Evolutionary conservation across 2,113 vertebrate genomes (phyloP).

Genomic region (Atlantisia rogersi): DNA sequence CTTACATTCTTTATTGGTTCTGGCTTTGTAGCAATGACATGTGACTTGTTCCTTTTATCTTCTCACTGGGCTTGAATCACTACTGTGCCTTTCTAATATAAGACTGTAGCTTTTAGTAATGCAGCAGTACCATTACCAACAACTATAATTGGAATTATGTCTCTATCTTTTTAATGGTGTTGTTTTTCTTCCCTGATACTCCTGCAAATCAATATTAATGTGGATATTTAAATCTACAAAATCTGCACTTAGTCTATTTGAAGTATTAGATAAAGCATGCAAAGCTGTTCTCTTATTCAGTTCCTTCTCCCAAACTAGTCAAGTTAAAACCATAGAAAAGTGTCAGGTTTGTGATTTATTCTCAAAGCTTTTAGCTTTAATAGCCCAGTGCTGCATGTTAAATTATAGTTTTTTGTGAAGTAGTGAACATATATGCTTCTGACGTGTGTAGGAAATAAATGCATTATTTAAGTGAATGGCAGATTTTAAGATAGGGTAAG

Average conservation of each 20-base stretch:
- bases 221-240: conserved; percentile 52
- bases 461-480: neutral
- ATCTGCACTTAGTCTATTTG: conserved; percentile 31
- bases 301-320: neutral
- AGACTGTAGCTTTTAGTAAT: conserved; percentile 26
- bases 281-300: conserved; percentile 28
- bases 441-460: conserved; percentile 40
- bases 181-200: conserved; percentile 53
- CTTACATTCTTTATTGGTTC: neutral
- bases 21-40: neutral
- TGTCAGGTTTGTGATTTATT: conserved; percentile 51
- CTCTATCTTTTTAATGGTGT: conserved; percentile 42
- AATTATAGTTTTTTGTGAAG: conserved; percentile 50
- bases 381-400: conserved; percentile 20
- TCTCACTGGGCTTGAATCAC: conserved; percentile 9
- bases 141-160: conserved; percentile 37
- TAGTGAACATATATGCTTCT: conserved; percentile 20
- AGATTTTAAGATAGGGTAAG: neutral
- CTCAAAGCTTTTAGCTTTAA: conserved; percentile 59
- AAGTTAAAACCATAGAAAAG: conserved; percentile 37
- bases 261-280: conserved; percentile 6
- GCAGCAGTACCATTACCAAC: neutral
- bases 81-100: conserved; percentile 5
- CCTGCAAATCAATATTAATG: conserved; percentile 51
- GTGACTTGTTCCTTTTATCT: conserved; percentile 25